Percentiles rank a stretch among this genome's conserved stretches.
Conservation (phyloP, 2,797 vertebrate genomes). For the Gallinago stenura region DNA sequence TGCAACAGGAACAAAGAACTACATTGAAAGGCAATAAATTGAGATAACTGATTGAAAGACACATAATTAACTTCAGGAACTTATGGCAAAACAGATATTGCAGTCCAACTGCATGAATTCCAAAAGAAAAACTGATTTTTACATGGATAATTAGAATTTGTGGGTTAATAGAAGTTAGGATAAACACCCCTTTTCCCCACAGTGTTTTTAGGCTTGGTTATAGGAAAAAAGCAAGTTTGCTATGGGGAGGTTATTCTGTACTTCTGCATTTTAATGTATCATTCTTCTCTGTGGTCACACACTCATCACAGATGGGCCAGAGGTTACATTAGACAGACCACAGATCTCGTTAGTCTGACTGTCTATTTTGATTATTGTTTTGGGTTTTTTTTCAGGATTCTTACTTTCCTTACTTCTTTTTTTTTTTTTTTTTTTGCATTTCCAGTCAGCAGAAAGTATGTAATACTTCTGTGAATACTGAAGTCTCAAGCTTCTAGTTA, state of each 20-base stretch:
- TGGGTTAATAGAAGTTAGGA: background rate
- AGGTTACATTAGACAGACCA: background rate
- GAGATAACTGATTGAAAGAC: background rate
- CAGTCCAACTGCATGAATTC: background rate
- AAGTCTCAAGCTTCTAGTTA: conserved; percentile 3
- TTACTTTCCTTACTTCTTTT: background rate
- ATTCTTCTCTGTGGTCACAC: background rate
- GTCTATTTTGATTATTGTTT: background rate
- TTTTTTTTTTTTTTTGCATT: background rate
- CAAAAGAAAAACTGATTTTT: background rate
- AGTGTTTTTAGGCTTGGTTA: background rate
- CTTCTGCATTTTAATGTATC: background rate
- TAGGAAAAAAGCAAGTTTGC: background rate
- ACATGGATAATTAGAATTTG: background rate
- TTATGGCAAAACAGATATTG: background rate
- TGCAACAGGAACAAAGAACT: background rate
- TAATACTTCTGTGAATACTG: background rate
- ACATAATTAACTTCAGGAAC: background rate
- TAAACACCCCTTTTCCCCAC: background rate
- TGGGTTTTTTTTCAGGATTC: background rate
- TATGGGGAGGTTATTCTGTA: background rate
- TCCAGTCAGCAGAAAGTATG: background rate
- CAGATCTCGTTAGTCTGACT: background rate
- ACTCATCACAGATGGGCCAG: background rate
- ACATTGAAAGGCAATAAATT: background rate